A percentile compares a stretch with the other conserved stretches of the same genome.
Conservation (phyloP, 2,888 invertebrate genomes). For the Branchipolynoe longqiensis region DNA sequence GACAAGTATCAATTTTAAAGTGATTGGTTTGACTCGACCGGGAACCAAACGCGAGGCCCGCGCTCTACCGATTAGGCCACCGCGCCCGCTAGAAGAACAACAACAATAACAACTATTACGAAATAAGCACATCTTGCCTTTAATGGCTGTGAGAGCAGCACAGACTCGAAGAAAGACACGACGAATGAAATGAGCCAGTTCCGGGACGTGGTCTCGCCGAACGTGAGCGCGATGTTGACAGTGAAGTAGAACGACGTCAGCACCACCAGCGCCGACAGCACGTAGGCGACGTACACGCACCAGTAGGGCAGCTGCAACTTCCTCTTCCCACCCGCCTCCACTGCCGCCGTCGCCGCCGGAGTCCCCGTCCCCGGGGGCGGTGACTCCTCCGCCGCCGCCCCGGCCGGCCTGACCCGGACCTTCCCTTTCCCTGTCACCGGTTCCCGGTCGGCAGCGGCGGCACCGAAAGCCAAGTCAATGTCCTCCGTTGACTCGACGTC, state of each 20-base stretch:
- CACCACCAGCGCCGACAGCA: slow-evolving; percentile 57
- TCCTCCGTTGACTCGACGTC: slow-evolving; percentile 7
- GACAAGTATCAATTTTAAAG: no score
- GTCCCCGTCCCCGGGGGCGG: background rate
- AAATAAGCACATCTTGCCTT: slow-evolving; percentile 67
- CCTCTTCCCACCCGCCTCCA: slow-evolving; percentile 57
- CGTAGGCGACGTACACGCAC: slow-evolving; percentile 61
- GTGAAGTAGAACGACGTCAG: slow-evolving; percentile 62
- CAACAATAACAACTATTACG: no score
- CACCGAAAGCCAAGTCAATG: slow-evolving; percentile 1
- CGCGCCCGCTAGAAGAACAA: no score
- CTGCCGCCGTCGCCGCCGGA: background rate
- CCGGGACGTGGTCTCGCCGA: slow-evolving; percentile 61
- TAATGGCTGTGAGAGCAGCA: slow-evolving; percentile 65
- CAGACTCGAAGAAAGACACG: slow-evolving; percentile 64
- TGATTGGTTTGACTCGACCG: no score
- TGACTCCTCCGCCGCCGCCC: background rate
- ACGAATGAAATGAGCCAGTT: slow-evolving; percentile 65
- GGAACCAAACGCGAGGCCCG: no score
- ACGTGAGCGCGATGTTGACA: slow-evolving; percentile 66
- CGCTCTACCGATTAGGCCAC: no score
- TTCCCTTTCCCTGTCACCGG: background rate
- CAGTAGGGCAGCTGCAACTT: slow-evolving; percentile 62
- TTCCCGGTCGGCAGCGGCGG: slow-evolving; percentile 1
- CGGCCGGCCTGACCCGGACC: background rate